Base-by-base conservation (phyloP, 2,797 vertebrate species). In the Mionectes olivaceus region DNA sequence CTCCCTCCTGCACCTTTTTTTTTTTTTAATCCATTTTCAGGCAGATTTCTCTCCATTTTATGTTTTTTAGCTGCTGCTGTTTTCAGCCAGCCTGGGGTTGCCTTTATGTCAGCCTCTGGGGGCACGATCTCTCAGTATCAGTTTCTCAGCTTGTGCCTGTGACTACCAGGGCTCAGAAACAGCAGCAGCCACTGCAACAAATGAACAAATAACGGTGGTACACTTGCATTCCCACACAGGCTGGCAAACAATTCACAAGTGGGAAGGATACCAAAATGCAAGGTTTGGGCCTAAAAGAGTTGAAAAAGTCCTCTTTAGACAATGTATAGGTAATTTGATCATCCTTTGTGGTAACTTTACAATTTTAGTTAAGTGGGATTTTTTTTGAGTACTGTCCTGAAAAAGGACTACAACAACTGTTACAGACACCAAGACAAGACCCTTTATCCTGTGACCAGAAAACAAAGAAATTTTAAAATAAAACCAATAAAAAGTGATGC, bases 101-200 rank as follows among this genome's bases (percentile, higher is more conserved):
- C 41, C 78, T 89, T 61, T 90, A 57, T 52, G 43, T 90, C 75
- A 86, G 44, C 70, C 85, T 49, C n/a, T 81, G 68, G 89, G 87
- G 79, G 69, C 69, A 60, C 1, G 2, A 39, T 83, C 43, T 83
- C 69, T 76, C 73, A 57, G 57, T 11, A 68, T 28, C 65, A 43
- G 73, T 81, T 90, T 69, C 80, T 88, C 83, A 93, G 56, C 64
- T 63, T 53, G 28, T 92, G 84, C 24, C 68, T 85, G 69, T 46
- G 60, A 83, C 75, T 83, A 8, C 32, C 60, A 87, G 30, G 44
- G 32, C 56, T 73, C 56, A 39, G 56, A 52, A 87, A 79, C 41
- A 83, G 52, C 71, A 80, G 59, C 81, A 84, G 15, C 27, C 33
- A 77, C 64, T 41, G 52, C 63, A 41, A 37, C 18, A 32, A 53